A percentile compares a stretch with the other conserved stretches of the same genome.
phyloP scores from a whole-genome alignment of 2,113 vertebrate species.

The Oplegnathus fasciatus region DNA sequence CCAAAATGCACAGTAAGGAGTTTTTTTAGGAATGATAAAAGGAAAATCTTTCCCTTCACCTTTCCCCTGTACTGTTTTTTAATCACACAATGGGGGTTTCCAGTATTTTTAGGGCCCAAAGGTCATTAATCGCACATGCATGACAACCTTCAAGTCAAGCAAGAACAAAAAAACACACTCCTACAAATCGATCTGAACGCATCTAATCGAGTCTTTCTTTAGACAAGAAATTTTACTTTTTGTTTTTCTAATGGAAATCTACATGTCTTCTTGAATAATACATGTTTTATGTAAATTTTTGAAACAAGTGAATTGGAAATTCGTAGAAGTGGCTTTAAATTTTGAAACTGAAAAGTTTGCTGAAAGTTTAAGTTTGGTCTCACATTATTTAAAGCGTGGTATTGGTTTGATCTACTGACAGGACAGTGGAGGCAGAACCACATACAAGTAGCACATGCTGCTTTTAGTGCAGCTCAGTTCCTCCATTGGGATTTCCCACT shows the following conservation, averaged over 20 bases:
- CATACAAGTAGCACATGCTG: constrained; percentile 74
- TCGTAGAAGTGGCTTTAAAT: not conserved
- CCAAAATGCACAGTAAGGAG: not conserved
- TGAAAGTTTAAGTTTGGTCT: constrained; percentile 3
- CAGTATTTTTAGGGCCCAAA: not conserved
- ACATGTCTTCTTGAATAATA: not conserved
- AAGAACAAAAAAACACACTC: constrained; percentile 27
- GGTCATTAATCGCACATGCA: constrained; percentile 35
- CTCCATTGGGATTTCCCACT: constrained; percentile 63
- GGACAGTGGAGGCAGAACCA: constrained; percentile 38
- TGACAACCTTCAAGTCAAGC: constrained; percentile 33
- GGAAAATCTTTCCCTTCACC: not conserved
- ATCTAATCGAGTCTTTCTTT: not conserved
- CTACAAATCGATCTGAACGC: not conserved
- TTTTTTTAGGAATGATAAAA: constrained; percentile 19
- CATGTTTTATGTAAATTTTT: not conserved
- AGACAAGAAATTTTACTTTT: not conserved
- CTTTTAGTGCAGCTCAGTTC: constrained; percentile 54
- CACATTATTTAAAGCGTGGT: constrained; percentile 4
- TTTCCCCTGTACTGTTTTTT: not conserved
- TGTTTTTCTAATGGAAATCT: not conserved
- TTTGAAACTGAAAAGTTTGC: not conserved
- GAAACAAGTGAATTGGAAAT: not conserved
- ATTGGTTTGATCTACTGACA: constrained; percentile 21
- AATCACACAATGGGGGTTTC: not conserved